phyloP scores from a whole-genome alignment of 2,797 vertebrate species.

The Enteromius trimaculatus region DNA sequence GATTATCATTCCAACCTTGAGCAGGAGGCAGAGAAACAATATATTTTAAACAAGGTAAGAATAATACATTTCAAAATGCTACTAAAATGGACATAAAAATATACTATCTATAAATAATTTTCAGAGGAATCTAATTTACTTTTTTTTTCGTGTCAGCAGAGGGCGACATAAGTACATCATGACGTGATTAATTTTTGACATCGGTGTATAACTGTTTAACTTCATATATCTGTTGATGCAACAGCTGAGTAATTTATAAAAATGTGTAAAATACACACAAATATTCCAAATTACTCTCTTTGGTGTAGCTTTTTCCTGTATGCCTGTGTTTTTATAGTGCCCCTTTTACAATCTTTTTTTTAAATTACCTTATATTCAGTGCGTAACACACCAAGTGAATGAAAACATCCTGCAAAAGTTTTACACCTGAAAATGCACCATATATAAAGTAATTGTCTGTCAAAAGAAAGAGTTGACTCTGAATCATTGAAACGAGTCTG shows the following conservation, averaged over 20 bases:
- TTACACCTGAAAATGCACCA: no score
- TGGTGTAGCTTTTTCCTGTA: not conserved
- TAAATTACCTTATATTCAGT: no score
- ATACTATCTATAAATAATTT: not conserved
- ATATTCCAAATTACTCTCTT: not conserved
- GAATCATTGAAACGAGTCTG: no score
- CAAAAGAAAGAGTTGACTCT: no score
- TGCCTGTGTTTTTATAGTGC: no score
- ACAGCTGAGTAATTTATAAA: not conserved
- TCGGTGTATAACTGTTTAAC: not conserved
- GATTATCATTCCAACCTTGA: conserved; percentile 16
- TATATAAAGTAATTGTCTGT: no score
- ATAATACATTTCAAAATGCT: not conserved
- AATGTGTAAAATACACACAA: not conserved
- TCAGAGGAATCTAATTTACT: not conserved
- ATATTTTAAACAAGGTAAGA: not conserved
- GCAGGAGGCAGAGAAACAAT: not conserved
- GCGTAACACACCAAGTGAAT: no score
- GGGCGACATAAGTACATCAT: not conserved
- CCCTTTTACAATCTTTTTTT: no score
- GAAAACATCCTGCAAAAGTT: no score
- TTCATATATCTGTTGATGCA: no score
- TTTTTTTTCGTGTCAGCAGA: not conserved
- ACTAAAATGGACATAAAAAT: not conserved
- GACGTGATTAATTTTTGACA: not conserved